These are phyloP conservation scores for Agelastica alni DNA, from an alignment of 2,888 invertebrate species.

Conservation along the genomic window DNA sequence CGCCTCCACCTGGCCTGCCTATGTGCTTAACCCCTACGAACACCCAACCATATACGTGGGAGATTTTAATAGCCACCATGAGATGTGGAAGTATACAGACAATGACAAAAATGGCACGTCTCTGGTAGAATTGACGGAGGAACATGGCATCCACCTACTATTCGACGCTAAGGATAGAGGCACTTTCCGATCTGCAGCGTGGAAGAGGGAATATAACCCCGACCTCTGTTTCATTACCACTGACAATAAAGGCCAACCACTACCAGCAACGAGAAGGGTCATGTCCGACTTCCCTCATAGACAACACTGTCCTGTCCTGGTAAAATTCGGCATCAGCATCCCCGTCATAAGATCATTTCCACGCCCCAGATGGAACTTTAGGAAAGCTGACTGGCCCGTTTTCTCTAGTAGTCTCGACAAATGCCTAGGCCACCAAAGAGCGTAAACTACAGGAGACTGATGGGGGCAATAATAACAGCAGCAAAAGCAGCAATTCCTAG, in stretches of 20 bases:
- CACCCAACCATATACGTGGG: background rate
- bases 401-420: slow-evolving; percentile 10
- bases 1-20: background rate
- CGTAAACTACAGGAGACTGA: background rate
- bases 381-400: slow-evolving; percentile 4
- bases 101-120: background rate
- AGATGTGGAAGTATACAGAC: background rate
- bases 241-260: background rate
- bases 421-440: background rate
- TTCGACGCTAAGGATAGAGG: no score
- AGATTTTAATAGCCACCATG: background rate
- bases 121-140: background rate
- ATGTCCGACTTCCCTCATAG: slow-evolving; percentile 2
- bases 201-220: no score
- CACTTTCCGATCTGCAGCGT: no score
- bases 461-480: background rate
- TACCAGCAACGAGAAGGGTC: slow-evolving; percentile 1
- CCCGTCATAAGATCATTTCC: slow-evolving; percentile 6
- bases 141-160: background rate
- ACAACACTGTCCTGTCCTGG: slow-evolving; percentile 5
- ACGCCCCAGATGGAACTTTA: slow-evolving; percentile 6
- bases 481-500: background rate
- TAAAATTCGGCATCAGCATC: slow-evolving; percentile 8
- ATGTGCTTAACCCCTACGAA: background rate
- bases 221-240: no score